Evolutionary conservation across 2,888 invertebrate species (phyloP), one percentile per base, ranked within the genome.

Genomic region (Diarsia mendica): DNA sequence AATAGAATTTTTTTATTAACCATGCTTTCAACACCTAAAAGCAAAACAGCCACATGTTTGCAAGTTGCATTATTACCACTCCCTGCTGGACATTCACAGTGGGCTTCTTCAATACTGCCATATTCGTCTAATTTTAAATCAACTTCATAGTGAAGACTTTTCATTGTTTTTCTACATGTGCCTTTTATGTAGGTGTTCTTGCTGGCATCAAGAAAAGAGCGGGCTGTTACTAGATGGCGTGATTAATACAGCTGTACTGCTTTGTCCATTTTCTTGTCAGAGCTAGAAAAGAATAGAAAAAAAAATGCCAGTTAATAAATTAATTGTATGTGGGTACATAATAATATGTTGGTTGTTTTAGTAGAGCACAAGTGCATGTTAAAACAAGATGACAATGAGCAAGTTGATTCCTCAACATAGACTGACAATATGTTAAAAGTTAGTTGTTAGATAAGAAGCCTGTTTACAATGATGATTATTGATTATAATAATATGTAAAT

Each of bases 131-230:
- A 51, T 51, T 51, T 51, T 51, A 51, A 20, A 20, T 51, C 20
- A 18, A 51, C 49, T 51, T 51, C 49, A 51, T 18, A 51, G 20
- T 51, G 20, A 20, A 51, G 49, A 51, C 8, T 51, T 51, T 51
- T 51, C 49, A 51, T 51, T 51, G 49, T 51, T 51, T 51, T 51
- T 20, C 28, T 51, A 18, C 18, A 51, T 51, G 20, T 51, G 49
- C 49, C 49, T 51, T 51, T 51, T 51, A 51, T 20, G 55, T 55
- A 55, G 55, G 55, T 55, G 55, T 55, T 55, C 55, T 55, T 55
- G 55, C 10, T 55, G 55, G 55, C 55, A 55, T 55, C 55, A 23
- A 13, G 10, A 55, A 23, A 55, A 55, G 55, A 55, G 23, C 55
- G 23, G 23, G 55, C 55, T 55, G 55, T 55, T 23, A 55, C 23